A percentile compares a stretch with the other conserved stretches of the same genome.
Evolutionary conservation across 2,888 invertebrate genomes (phyloP).

Genomic region (Hirtodrosophila alboralis): DNA sequence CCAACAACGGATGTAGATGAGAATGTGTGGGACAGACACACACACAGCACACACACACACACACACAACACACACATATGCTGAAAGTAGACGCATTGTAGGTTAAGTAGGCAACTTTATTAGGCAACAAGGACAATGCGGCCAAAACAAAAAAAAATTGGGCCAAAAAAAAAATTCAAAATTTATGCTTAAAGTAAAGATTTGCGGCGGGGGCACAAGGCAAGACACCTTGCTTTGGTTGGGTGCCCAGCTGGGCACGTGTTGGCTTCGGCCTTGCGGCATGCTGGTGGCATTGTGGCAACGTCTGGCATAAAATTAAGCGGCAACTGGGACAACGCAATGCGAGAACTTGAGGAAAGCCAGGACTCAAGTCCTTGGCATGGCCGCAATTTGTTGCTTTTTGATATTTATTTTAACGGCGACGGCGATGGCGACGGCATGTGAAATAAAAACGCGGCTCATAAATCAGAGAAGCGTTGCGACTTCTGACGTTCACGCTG

Average conservation of each 20-base stretch:
- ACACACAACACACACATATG: constrained; percentile 36
- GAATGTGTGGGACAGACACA: constrained; percentile 60
- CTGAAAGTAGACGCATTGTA: constrained; percentile 59
- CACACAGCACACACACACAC: not conserved
- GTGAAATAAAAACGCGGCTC: constrained; percentile 52
- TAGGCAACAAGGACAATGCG: constrained; percentile 56
- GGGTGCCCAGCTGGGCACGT: constrained; percentile 60
- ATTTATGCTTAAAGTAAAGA: constrained; percentile 62
- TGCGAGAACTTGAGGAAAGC: constrained; percentile 24
- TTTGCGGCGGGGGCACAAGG: too few relatives aligned
- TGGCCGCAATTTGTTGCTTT: constrained; percentile 70
- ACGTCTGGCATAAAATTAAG: constrained; percentile 70
- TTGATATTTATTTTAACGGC: constrained; percentile 71
- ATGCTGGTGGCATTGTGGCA: constrained; percentile 7
- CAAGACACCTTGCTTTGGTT: too few relatives aligned
- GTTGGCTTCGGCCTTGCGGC: constrained; percentile 58
- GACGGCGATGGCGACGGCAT: constrained; percentile 17
- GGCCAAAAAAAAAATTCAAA: constrained; percentile 38
- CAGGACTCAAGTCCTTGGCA: constrained; percentile 1
- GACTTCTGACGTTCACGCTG: constrained; percentile 32
- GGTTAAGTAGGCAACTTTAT: constrained; percentile 77
- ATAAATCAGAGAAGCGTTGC: constrained; percentile 71
- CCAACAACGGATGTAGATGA: constrained; percentile 71
- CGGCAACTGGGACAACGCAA: constrained; percentile 45
- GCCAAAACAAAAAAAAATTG: constrained; percentile 31